Conservation (phyloP, 2,888 invertebrate genomes). For the Theristus sp. region DNA sequence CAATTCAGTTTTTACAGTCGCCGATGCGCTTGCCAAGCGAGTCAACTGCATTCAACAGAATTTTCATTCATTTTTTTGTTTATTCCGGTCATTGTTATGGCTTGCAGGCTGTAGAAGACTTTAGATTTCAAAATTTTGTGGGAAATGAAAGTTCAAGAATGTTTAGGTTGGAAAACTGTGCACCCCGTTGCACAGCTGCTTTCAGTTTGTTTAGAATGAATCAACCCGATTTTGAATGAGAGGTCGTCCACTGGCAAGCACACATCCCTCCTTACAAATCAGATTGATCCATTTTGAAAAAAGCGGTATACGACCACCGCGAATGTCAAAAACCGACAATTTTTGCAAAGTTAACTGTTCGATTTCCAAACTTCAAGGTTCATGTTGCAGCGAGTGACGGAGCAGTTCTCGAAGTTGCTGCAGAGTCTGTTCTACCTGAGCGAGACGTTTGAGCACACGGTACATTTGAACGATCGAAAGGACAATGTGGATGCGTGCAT, state of each 20-base stretch:
- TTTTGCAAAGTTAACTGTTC: too few relatives aligned
- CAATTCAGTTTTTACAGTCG: too few relatives aligned
- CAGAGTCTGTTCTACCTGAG: constrained; percentile 17
- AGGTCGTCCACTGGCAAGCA: not conserved
- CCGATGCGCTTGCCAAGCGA: too few relatives aligned
- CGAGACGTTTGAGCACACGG: constrained; percentile 75
- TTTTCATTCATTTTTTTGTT: too few relatives aligned
- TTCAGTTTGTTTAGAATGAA: not conserved
- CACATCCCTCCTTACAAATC: not conserved
- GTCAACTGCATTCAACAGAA: too few relatives aligned
- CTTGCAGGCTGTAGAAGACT: too few relatives aligned
- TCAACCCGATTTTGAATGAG: too few relatives aligned
- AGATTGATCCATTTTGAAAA: not conserved
- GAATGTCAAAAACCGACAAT: not conserved
- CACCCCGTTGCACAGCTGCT: too few relatives aligned
- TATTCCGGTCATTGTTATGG: too few relatives aligned
- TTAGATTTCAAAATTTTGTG: too few relatives aligned
- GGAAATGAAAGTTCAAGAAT: too few relatives aligned
- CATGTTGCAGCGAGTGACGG: constrained; percentile 19
- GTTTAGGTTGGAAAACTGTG: too few relatives aligned
- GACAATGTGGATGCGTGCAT: constrained; percentile 23
- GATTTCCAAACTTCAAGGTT: not conserved
- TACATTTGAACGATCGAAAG: constrained; percentile 46
- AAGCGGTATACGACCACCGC: not conserved
- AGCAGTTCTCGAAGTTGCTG: constrained; percentile 19